Conservation (phyloP, 2,113 vertebrate species). For the Campylorhamphus procurvoides region DNA sequence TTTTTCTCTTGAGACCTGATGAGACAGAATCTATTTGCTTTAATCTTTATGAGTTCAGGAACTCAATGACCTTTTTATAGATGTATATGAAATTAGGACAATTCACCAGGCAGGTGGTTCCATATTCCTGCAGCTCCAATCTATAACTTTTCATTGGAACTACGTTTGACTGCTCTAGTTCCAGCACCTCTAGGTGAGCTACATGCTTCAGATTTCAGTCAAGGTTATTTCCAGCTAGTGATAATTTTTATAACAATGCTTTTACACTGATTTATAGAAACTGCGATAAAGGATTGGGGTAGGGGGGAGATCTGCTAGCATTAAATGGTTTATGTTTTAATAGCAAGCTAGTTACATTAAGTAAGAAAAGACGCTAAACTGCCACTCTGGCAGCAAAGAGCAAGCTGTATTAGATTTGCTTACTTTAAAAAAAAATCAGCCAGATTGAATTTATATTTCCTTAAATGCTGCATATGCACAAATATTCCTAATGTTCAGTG, state of each 20-base stretch:
- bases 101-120: neutral
- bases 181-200: neutral
- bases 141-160: constrained; percentile 33
- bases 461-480: neutral
- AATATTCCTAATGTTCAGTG: neutral
- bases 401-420: neutral
- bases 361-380: constrained; percentile 19
- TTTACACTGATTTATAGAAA: constrained; percentile 4
- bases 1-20: neutral
- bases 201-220: neutral
- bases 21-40: constrained; percentile 11
- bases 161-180: neutral
- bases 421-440: constrained; percentile 12
- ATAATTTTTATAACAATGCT: constrained; percentile 1
- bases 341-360: constrained; percentile 15
- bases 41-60: neutral
- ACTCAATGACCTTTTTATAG: neutral
- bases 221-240: constrained; percentile 22
- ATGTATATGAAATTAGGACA: neutral
- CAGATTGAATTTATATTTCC: neutral
- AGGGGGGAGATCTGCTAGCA: neutral
- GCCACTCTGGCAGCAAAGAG: neutral
- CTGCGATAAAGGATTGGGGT: neutral
- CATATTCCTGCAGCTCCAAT: neutral
- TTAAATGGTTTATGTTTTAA: neutral